These are phyloP conservation scores for Caligus rogercresseyi DNA, from an alignment of 1,140 invertebrate species.

Conservation along the genomic window DNA sequence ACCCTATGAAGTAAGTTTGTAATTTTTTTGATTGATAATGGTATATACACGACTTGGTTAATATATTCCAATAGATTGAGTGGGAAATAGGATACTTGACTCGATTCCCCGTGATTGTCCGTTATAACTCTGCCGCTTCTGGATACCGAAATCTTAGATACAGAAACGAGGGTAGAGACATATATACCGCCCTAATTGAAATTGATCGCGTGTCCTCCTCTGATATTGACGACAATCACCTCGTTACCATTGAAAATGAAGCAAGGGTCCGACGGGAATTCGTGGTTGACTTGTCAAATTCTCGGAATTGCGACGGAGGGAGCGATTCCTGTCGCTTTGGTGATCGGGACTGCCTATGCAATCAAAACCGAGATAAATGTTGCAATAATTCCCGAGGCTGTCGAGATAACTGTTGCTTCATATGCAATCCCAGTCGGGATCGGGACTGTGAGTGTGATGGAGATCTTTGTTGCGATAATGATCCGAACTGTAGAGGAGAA, in stretches of 20 bases:
- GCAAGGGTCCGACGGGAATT: background rate
- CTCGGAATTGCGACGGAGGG: background rate
- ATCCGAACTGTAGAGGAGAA: background rate
- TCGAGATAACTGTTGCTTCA: background rate
- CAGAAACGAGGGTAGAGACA: background rate
- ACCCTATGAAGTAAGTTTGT: background rate
- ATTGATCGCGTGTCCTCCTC: background rate
- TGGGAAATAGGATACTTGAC: background rate
- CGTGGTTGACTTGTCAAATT: background rate
- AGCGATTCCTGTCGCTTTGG: background rate
- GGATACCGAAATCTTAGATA: background rate
- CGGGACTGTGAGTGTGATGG: background rate
- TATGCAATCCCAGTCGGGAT: background rate
- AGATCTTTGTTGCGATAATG: background rate
- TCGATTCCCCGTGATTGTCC: background rate
- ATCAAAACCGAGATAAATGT: background rate
- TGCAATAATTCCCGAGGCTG: background rate
- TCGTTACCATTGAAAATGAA: background rate
- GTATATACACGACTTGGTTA: too few relatives aligned
- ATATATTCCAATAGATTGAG: background rate
- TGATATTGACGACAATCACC: background rate
- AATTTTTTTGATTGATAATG: too few relatives aligned
- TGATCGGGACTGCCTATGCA: background rate
- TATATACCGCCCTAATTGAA: background rate
- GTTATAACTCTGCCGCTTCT: background rate